These are phyloP conservation scores for Danionella dracula DNA, from an alignment of 2,797 vertebrate genomes.

Conservation along the genomic window DNA sequence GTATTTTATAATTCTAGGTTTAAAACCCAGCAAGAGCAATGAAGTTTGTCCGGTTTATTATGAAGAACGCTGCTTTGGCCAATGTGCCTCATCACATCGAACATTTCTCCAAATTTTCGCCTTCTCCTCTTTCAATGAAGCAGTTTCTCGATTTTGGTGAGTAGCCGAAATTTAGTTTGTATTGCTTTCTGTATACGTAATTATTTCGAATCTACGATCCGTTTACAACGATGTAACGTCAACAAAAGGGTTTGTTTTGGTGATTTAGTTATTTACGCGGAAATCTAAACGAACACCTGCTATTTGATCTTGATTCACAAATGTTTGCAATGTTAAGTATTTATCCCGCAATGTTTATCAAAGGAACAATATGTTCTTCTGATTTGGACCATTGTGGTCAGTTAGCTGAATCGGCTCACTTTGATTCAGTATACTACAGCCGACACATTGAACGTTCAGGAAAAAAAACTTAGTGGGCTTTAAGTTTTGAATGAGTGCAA, in stretches of 20 bases:
- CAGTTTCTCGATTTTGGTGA: conserved; percentile 91
- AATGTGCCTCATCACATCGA: conserved; percentile 86
- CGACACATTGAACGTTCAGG: too few relatives aligned
- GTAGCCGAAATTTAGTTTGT: conserved; percentile 35
- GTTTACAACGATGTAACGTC: too few relatives aligned
- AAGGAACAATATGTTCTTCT: neutral
- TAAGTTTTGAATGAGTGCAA: too few relatives aligned
- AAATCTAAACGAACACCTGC: too few relatives aligned
- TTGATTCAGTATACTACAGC: neutral
- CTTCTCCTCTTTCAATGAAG: conserved; percentile 93
- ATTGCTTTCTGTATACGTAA: too few relatives aligned
- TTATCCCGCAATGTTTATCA: neutral
- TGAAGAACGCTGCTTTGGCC: conserved; percentile 80
- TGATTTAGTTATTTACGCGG: too few relatives aligned
- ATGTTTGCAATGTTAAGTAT: too few relatives aligned
- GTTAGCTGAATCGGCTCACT: neutral
- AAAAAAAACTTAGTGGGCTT: neutral
- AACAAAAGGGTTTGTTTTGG: too few relatives aligned
- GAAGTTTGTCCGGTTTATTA: conserved; percentile 84
- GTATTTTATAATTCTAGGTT: neutral
- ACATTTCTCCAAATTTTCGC: conserved; percentile 94
- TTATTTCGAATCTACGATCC: too few relatives aligned
- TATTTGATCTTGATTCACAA: too few relatives aligned
- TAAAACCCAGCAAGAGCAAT: conserved; percentile 53
- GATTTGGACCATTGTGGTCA: neutral